Base-by-base conservation (phyloP, 2,113 vertebrate species). In the Colossoma macropomum region DNA sequence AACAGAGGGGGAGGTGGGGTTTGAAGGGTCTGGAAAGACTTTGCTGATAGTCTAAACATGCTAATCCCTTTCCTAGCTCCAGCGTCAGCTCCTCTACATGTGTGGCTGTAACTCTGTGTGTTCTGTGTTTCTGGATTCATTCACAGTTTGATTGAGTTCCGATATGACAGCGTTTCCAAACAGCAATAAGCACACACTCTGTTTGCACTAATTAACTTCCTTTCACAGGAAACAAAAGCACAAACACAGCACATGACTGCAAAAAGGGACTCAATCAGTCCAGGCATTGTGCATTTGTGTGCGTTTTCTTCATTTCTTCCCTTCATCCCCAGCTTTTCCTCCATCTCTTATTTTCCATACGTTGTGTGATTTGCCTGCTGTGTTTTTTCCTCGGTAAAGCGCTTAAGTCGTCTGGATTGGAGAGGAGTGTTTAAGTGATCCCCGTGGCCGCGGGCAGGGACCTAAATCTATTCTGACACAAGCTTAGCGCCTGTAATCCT, bases 401-500 rank as follows among this genome's bases (percentile, higher is more conserved):
- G 89, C 87, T 91, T 89, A 92, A 87, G 89, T 87, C 84, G 81
- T 91, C 80, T 89, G 84, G 81, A 88, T 91, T 84, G 88, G 79
- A 80, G 81, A 80, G 84, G 82, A 86, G 80, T 89, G 88, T 90
- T 92, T 90, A 90, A 90, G 88, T 89, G 89, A 91, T 92, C 90
- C 74, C 80, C 56, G 66, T 88, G 87, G 89, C 90, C 87, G 84
- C 45, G 82, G 89, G 81, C 86, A 56, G 38, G 86, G 89, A 91
- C 92, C 88, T 88, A 91, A 92, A 91, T 93, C 90, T 90, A 88
- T 93, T 93, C 90, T 89, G 91, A 92, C 87, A 90, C 84, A 62
- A 85, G 90, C 86, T 94, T 91, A 93, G 83, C 56, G 80, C 75
- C 74, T 92, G 90, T 94, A 93, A 93, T 92, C 92, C 91, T 90